Percentiles rank a stretch among this genome's conserved stretches.
Evolutionary conservation across 2,888 invertebrate species (phyloP).

Genomic region (Apamea epomidion): DNA sequence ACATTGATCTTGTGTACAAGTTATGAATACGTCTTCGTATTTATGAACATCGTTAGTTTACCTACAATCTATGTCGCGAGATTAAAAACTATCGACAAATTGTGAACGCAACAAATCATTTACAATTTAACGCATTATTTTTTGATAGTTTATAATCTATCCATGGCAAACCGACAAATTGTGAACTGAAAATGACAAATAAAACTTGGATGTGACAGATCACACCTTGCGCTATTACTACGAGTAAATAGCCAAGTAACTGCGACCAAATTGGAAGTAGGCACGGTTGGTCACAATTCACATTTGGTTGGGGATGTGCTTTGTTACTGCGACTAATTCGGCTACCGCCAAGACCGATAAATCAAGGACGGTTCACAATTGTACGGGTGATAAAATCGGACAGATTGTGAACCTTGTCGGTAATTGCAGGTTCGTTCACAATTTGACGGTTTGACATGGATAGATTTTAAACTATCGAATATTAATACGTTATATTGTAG

Average conservation of each 20-base stretch:
- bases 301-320: not conserved
- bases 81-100: not conserved
- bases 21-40: not conserved
- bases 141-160: not conserved
- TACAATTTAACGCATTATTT: not conserved
- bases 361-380: not conserved
- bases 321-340: not conserved
- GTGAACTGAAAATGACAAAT: not conserved
- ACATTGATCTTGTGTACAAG: constrained; percentile 13
- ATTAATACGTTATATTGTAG: not conserved
- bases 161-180: too few species aligned
- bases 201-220: not conserved
- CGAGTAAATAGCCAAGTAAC: not conserved
- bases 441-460: not conserved
- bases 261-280: not conserved
- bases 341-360: not conserved
- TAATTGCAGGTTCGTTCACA: too few species aligned
- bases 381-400: not conserved
- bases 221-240: not conserved
- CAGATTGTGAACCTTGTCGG: not conserved
- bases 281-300: not conserved
- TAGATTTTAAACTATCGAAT: not conserved
- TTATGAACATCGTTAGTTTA: too few species aligned
- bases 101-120: not conserved
- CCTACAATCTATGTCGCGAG: not conserved